Base-by-base conservation (phyloP, 2,888 invertebrate genomes). In the Salpingus planirostris region DNA sequence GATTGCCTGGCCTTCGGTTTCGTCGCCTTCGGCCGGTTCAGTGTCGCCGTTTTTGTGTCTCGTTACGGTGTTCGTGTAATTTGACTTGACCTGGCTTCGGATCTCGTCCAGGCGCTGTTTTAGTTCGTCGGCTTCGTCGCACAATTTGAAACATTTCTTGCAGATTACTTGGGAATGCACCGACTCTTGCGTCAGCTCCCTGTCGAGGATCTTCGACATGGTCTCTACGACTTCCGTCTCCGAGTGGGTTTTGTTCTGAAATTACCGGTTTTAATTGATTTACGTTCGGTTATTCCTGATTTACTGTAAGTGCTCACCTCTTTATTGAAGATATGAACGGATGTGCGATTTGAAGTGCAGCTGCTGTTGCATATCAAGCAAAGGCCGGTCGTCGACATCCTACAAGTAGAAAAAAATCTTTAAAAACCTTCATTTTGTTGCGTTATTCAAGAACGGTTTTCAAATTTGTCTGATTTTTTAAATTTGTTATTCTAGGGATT, bases 351-450 rank as follows among this genome's bases (percentile, higher is more conserved):
- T 1, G 71, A 70, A 3, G 68, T 66, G 6, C 70, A 70, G 44
- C 68, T 68, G 26, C 63, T 68, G 52, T 75, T 72, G 57, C 82
- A 82, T 25, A 81, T 68, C 25, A 80, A 65, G 50, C 81, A 82
- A 32, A 62, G 64, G 38, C 53, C 60, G 13, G 37, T 38, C 12
- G 52, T 41, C 27, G 54, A 52, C 61, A 62, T 60, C 29, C 54
- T 58, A 42, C 24, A 54, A 55, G 38, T 35, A 42, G 31, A 31
- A n/a, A 18, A 34, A 25, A 22, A 5, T n/a, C 14, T 18, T 18
- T n/a, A n/a, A n/a, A n/a, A n/a, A n/a, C n/a, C n/a, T n/a, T n/a
- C n/a, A n/a, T n/a, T n/a, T n/a, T n/a, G n/a, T n/a, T n/a, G n/a
- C n/a, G n/a, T n/a, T n/a, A n/a, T n/a, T n/a, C n/a, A n/a, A n/a